phyloP scores from a whole-genome alignment of 2,797 vertebrate genomes.

The Betta splendens region DNA sequence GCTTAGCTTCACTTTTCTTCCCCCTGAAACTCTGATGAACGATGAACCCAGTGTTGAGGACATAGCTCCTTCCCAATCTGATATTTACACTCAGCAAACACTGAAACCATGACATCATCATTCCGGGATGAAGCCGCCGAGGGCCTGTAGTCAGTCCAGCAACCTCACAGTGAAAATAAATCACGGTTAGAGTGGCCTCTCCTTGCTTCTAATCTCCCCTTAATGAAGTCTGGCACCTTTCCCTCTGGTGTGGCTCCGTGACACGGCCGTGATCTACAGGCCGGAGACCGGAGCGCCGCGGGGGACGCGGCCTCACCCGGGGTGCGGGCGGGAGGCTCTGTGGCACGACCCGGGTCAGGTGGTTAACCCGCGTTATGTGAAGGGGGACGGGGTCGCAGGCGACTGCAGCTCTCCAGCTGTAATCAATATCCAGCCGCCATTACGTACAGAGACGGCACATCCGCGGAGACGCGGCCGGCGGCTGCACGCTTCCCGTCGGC shows the following conservation, averaged over 20 bases:
- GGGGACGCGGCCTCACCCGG: constrained; percentile 38
- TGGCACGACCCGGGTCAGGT: constrained; percentile 72
- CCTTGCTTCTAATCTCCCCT: constrained; percentile 68
- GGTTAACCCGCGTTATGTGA: constrained; percentile 77
- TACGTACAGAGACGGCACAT: constrained; percentile 67
- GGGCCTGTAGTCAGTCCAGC: constrained; percentile 53
- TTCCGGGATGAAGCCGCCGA: constrained; percentile 50
- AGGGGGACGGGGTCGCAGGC: constrained; percentile 65
- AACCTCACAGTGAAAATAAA: constrained; percentile 69
- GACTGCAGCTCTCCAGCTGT: constrained; percentile 65
- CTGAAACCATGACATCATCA: constrained; percentile 75
- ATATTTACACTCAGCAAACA: constrained; percentile 75
- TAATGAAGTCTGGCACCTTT: constrained; percentile 70
- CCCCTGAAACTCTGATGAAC: constrained; percentile 24
- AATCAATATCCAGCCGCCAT: constrained; percentile 78
- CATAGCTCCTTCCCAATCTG: constrained; percentile 53
- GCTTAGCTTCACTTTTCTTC: constrained; percentile 30
- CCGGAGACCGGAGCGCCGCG: constrained; percentile 43
- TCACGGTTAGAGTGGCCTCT: constrained; percentile 58
- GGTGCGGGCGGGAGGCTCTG: constrained; percentile 50
- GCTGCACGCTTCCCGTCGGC: constrained; percentile 39
- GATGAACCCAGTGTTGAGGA: constrained; percentile 57
- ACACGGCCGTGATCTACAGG: constrained; percentile 51
- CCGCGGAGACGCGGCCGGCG: constrained; percentile 33
- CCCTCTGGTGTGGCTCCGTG: constrained; percentile 56